Evolutionary conservation across 37 sponge, comb jelly and placozoan genomes (phyloP).

Genomic region (Chondrosia reniformis): DNA sequence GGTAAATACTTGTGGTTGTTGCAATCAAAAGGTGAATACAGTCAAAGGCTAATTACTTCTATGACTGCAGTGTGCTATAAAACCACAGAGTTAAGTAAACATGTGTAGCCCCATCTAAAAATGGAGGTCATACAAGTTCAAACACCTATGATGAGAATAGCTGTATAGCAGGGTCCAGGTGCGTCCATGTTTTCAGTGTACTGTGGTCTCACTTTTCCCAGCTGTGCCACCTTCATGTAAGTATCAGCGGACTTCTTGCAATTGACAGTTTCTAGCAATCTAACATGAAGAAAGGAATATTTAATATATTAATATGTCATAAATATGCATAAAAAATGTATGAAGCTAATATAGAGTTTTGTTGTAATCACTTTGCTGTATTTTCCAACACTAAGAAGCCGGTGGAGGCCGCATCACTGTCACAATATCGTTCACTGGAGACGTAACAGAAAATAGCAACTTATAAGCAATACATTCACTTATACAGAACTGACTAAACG

Average conservation of each 20-base stretch:
- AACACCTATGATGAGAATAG: no score
- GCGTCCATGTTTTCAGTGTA: background rate
- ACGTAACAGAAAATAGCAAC: background rate
- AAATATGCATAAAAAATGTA: background rate
- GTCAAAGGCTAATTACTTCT: no score
- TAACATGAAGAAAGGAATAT: no score
- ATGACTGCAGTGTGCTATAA: no score
- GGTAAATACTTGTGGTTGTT: no score
- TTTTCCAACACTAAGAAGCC: conserved; percentile 7
- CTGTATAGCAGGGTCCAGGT: background rate
- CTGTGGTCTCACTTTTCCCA: background rate
- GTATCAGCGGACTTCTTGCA: background rate
- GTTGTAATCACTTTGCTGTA: background rate
- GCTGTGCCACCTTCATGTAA: background rate
- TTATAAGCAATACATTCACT: no score
- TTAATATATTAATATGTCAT: no score
- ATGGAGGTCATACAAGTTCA: no score
- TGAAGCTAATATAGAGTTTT: background rate
- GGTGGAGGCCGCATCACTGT: conserved; percentile 7
- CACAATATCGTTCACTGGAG: conserved; percentile 5
- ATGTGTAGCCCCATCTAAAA: no score
- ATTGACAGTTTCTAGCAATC: conserved; percentile 2
- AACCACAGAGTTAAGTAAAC: no score
- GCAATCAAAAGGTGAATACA: no score
- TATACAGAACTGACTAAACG: no score